Percentiles rank a stretch among this genome's conserved stretches.
Evolutionary conservation across 2,113 vertebrate genomes (phyloP).

Genomic region (Chrysemys picta): DNA sequence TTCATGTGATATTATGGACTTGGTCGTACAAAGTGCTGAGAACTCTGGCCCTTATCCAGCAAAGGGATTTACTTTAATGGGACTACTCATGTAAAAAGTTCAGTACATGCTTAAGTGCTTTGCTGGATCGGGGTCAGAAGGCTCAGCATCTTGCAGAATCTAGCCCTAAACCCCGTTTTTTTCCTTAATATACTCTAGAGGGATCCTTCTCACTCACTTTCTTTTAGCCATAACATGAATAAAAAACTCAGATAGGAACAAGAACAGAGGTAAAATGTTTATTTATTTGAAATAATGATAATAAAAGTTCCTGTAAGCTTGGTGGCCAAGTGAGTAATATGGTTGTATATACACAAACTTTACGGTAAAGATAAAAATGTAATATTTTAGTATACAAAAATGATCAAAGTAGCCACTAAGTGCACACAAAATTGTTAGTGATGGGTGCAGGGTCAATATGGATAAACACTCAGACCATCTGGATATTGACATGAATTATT

Average conservation of each 20-base stretch:
- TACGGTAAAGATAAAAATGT: neutral
- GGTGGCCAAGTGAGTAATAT: neutral
- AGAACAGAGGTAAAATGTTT: neutral
- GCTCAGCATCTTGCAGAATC: neutral
- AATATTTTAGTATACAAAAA: neutral
- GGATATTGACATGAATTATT: too few relatives aligned
- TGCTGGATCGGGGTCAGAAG: neutral
- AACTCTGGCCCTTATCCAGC: neutral
- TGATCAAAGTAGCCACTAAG: neutral
- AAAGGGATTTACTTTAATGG: neutral
- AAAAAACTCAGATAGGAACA: neutral
- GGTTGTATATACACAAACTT: neutral
- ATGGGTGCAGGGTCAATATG: neutral
- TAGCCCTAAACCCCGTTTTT: neutral
- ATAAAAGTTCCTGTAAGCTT: accelerated
- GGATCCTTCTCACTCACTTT: neutral
- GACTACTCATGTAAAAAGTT: neutral
- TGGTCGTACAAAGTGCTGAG: neutral
- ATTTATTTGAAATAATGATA: neutral
- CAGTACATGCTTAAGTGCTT: neutral
- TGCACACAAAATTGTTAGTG: neutral
- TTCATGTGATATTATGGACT: neutral
- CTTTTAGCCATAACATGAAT: neutral
- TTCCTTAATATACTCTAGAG: neutral
- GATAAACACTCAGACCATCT: too few relatives aligned